Evolutionary conservation across 2,888 invertebrate species (phyloP).

Genomic region (Allygus modestus): DNA sequence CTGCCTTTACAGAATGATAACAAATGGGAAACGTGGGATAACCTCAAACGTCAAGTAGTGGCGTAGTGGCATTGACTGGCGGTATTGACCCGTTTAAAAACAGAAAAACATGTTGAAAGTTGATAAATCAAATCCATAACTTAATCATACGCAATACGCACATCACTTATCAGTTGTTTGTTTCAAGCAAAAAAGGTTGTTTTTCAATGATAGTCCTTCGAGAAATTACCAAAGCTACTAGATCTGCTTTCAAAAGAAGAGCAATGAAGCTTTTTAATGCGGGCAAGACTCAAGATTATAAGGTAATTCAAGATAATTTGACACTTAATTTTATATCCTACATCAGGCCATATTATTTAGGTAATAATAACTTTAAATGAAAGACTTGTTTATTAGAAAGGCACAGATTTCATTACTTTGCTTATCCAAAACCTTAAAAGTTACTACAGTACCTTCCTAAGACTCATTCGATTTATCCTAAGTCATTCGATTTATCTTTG

Average conservation of each 20-base stretch:
- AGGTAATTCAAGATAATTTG: too few relatives aligned
- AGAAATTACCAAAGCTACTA: background rate
- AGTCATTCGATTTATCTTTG: too few relatives aligned
- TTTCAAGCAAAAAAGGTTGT: background rate
- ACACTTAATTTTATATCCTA: too few relatives aligned
- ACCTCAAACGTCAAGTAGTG: slow-evolving; percentile 2
- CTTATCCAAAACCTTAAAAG: too few relatives aligned
- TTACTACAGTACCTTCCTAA: too few relatives aligned
- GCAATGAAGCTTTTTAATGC: background rate
- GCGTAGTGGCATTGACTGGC: background rate
- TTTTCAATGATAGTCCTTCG: background rate
- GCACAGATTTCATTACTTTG: too few relatives aligned
- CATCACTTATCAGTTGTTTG: slow-evolving; percentile 29
- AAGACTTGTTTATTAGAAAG: too few relatives aligned
- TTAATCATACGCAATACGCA: slow-evolving; percentile 7
- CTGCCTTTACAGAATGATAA: too few relatives aligned
- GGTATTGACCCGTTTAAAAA: slow-evolving; percentile 2
- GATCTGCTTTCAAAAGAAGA: background rate
- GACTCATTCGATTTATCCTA: too few relatives aligned
- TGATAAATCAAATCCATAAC: background rate
- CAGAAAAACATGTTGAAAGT: slow-evolving; percentile 11
- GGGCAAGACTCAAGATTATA: background rate
- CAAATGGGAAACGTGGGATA: slow-evolving; percentile 16
- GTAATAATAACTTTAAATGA: too few relatives aligned
- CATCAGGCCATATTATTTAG: too few relatives aligned